phyloP scores from a whole-genome alignment of 1,140 invertebrate species.

The Hylyphantes graminicola region DNA sequence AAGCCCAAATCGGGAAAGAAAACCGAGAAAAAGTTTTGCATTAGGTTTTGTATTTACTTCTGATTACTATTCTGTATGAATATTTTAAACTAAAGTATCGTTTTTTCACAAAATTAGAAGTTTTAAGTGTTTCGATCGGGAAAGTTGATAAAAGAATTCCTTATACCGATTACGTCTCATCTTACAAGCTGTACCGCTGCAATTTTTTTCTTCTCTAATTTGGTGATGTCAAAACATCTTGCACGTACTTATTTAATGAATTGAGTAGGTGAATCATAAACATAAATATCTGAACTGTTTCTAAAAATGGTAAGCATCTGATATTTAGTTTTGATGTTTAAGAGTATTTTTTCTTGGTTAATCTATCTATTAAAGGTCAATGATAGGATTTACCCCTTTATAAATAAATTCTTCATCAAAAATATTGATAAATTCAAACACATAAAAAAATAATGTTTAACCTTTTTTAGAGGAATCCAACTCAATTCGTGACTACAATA shows the following conservation, averaged over 20 bases:
- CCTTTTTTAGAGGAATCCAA: neutral
- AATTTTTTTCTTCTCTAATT: neutral
- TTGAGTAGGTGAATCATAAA: constrained; percentile 3
- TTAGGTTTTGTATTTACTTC: neutral
- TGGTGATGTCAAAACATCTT: constrained; percentile 10
- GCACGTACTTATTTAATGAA: neutral
- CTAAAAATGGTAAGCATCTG: constrained; percentile 22
- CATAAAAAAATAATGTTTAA: neutral
- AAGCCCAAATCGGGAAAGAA: constrained; percentile 54
- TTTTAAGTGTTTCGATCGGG: neutral
- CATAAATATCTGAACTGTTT: constrained; percentile 1
- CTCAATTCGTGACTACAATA: neutral
- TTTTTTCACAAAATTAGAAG: neutral
- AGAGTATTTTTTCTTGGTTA: neutral
- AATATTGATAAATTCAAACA: neutral
- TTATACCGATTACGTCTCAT: constrained; percentile 5
- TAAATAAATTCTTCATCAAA: neutral
- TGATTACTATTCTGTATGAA: neutral
- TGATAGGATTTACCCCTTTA: neutral
- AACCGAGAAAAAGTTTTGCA: constrained; percentile 5
- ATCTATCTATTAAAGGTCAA: neutral
- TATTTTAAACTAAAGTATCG: neutral
- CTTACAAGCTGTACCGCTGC: neutral
- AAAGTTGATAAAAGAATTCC: neutral
- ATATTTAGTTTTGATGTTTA: neutral